Percentiles rank a stretch among this genome's conserved stretches.
Evolutionary conservation across 2,113 vertebrate species (phyloP).

Genomic region (Oxyura jamaicensis): DNA sequence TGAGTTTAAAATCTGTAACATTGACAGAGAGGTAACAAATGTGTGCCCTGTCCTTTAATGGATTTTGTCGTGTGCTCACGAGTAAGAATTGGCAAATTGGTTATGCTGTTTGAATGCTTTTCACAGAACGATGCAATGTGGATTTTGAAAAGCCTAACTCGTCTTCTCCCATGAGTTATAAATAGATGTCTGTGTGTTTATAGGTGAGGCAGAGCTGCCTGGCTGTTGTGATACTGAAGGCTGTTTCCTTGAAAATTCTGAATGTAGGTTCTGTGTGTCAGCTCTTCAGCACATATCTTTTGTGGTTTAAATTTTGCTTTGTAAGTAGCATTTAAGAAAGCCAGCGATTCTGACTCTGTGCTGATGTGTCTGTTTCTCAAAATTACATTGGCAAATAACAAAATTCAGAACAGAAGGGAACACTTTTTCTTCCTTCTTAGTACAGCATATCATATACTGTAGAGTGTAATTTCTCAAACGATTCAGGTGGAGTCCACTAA

Average conservation of each 20-base stretch:
- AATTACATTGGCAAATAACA: neutral
- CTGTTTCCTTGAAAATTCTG: neutral
- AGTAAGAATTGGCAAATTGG: too few relatives aligned
- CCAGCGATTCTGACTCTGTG: neutral
- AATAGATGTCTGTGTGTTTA: neutral
- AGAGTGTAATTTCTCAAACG: neutral
- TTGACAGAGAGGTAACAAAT: neutral
- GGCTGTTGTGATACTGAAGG: neutral
- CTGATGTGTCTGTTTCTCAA: neutral
- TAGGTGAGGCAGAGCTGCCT: neutral
- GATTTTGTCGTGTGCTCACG: neutral
- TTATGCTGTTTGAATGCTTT: neutral
- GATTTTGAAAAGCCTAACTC: neutral
- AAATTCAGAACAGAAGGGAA: neutral
- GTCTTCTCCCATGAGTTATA: neutral
- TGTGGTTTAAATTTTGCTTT: neutral
- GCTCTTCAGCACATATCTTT: neutral
- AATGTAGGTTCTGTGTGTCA: neutral
- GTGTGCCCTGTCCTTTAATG: neutral
- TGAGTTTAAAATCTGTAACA: neutral
- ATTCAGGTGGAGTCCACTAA: neutral
- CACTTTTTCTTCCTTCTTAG: neutral
- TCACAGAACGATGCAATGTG: neutral
- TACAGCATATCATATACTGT: too few relatives aligned
- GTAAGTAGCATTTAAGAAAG: neutral